Evolutionary conservation across 1,140 invertebrate species (phyloP).

Genomic region (Diorhabda carinulata): DNA sequence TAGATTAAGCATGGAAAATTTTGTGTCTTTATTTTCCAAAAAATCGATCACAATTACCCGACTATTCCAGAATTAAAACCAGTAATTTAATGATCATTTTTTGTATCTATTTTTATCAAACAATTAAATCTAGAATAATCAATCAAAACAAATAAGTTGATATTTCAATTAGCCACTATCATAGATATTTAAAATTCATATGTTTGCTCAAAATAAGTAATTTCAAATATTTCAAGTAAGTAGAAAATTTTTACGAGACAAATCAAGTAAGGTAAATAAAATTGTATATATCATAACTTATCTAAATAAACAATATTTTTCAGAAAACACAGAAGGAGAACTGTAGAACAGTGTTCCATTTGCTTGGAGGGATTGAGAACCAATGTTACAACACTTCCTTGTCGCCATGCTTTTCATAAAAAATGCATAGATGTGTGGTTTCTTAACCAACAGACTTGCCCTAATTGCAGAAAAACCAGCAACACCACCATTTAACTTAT

Average conservation of each 20-base stretch:
- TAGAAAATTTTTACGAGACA: background rate
- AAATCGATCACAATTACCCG: no score
- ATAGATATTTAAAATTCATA: background rate
- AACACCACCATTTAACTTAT: no score
- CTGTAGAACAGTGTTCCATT: conserved; percentile 26
- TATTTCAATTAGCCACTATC: background rate
- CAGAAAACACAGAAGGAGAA: background rate
- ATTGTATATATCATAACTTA: background rate
- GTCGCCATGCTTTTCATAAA: conserved; percentile 26
- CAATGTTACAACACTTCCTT: conserved; percentile 15
- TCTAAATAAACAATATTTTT: background rate
- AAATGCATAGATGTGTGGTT: conserved; percentile 28
- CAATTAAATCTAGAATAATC: no score
- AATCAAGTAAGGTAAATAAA: background rate
- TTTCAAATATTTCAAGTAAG: background rate
- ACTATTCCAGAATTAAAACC: no score
- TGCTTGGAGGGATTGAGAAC: conserved; percentile 20
- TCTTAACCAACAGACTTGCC: conserved; percentile 20
- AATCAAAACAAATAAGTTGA: background rate
- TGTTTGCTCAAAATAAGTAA: background rate
- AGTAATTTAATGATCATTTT: no score
- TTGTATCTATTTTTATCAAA: no score
- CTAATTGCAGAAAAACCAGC: conserved; percentile 17
- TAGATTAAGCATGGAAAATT: no score
- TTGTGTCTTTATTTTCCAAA: no score